Conservation (phyloP, 1,140 invertebrate genomes). For the Procambarus clarkii region DNA sequence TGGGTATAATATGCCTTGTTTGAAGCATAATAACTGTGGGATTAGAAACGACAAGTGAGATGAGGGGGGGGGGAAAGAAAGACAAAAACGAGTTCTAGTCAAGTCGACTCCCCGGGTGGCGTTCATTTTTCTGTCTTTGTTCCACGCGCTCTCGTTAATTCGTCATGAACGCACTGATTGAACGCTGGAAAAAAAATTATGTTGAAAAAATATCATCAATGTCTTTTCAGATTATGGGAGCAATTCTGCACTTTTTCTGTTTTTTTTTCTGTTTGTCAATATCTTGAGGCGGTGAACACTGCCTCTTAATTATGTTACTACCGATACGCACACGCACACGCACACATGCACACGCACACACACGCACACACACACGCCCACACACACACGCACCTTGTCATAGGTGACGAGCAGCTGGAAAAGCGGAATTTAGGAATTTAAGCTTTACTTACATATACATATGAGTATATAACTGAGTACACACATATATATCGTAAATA, state of each 20-base stretch:
- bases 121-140: constrained; percentile 3
- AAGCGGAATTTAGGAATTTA: no score
- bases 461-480: no score
- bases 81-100: not conserved
- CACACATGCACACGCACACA: not conserved
- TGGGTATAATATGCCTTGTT: constrained; percentile 29
- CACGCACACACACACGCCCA: no score
- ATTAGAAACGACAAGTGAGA: constrained; percentile 4
- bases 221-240: constrained; percentile 28
- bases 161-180: constrained; percentile 43
- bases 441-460: no score
- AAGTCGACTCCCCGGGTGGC: constrained; percentile 13
- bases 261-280: not conserved
- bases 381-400: no score
- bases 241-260: not conserved
- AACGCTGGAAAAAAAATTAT: constrained; percentile 40
- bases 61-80: no score
- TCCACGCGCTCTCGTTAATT: constrained; percentile 22
- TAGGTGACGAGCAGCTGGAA: no score
- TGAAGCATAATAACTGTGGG: constrained; percentile 28
- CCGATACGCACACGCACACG: not conserved
- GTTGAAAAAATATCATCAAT: constrained; percentile 47
- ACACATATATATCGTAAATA: no score
- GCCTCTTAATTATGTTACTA: not conserved
- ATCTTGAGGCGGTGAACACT: not conserved